Conservation (phyloP, 2,888 invertebrate genomes). For the Nycteola revayana region DNA sequence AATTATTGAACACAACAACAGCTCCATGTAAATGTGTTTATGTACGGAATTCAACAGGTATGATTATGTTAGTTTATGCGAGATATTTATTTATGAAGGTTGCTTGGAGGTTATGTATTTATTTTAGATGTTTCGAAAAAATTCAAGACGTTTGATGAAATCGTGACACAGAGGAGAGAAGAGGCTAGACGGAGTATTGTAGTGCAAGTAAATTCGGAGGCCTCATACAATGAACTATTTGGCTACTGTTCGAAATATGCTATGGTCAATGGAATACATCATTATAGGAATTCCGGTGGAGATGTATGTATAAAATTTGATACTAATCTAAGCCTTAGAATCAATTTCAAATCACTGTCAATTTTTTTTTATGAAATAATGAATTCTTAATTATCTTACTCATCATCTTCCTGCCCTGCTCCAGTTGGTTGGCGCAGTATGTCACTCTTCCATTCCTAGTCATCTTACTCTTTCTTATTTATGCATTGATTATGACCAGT, state of each 20-base stretch:
- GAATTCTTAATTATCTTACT: too few species aligned
- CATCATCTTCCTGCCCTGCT: too few species aligned
- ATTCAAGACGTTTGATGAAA: constrained; percentile 79
- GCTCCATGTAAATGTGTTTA: constrained; percentile 50
- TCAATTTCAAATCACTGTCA: too few species aligned
- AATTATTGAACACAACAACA: constrained; percentile 42
- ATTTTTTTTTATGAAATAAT: too few species aligned
- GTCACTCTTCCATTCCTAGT: too few species aligned
- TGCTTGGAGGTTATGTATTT: constrained; percentile 62
- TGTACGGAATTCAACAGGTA: constrained; percentile 62
- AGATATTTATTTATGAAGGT: constrained; percentile 34
- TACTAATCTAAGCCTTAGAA: too few species aligned
- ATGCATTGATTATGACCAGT: too few species aligned
- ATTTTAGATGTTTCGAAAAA: constrained; percentile 58
- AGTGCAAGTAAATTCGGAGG: constrained; percentile 88
- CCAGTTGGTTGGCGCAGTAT: too few species aligned
- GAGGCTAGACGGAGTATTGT: constrained; percentile 87
- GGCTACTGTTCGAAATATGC: constrained; percentile 87
- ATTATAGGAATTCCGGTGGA: constrained; percentile 79
- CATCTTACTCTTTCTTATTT: too few species aligned
- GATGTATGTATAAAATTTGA: constrained; percentile 55
- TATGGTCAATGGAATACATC: constrained; percentile 83
- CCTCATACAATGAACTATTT: constrained; percentile 85
- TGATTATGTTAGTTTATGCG: constrained; percentile 6
- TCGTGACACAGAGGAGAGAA: constrained; percentile 80